Evolutionary conservation across 2,113 vertebrate species (phyloP), one percentile per base, ranked within the genome.

Genomic region (Lepidiolamprologus cunningtoni): DNA sequence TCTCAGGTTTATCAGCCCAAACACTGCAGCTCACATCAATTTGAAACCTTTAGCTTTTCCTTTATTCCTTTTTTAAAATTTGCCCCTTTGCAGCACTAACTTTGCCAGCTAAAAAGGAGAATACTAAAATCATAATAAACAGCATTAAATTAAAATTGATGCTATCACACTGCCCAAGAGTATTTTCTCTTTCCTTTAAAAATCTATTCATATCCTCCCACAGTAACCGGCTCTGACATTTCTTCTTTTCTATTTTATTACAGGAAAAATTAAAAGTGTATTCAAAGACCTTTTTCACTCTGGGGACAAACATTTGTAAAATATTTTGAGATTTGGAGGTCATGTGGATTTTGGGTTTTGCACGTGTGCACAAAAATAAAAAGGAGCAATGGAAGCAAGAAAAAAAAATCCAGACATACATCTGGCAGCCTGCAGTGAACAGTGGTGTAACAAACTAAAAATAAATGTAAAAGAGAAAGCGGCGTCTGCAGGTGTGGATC

Each of bases 51-150:
- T 73, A 47, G 13, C 0, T 47, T 76, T 76, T 47, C 23, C 23
- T 76, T 0, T 12, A 19, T 47, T 47, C 9, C 14, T 1, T 47
- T 42, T 42, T 42, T 42, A 0, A 1, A 47, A 47, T 76, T 0
- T 19, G 4, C 0, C 42, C 23, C 23, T 28, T 31, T 47, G 42
- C 71, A 50, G 26, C 16, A 19, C 14, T 8, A 28, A 76, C 42
- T 11, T 47, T 50, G 6, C 16, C 0, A 76, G 42, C 14, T 76
- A 45, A 76, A 76, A 50, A 3, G 17, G 23, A 31, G 42, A 17
- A 47, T 19, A 47, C 68, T 47, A 28, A 76, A 10, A 28, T 10
- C n/a, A 0, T 45, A 76, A 76, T 17, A 76, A 76, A 76, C 21
- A 11, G 42, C 71, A 50, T 76, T 76, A 76, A 76, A 13, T 68